A percentile compares a stretch with the other conserved stretches of the same genome.
Evolutionary conservation across 2,888 invertebrate genomes (phyloP).

Genomic region (Tetramorium bicarinatum): DNA sequence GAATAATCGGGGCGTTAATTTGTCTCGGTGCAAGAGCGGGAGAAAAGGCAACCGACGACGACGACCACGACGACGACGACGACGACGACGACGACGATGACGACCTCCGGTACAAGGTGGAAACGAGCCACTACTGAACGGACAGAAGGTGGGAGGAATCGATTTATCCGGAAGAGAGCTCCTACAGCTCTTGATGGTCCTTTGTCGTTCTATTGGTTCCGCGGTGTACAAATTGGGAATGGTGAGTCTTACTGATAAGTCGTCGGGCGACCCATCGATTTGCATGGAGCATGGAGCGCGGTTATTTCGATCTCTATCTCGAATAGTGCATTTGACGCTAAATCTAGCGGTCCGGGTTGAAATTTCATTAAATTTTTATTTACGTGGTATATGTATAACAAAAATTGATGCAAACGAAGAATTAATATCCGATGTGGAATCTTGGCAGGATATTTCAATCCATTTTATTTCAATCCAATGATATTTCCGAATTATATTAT

Average conservation of each 20-base stretch:
- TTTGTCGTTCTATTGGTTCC: constrained; percentile 55
- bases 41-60: constrained; percentile 38
- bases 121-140: constrained; percentile 20
- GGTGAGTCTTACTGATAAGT: constrained; percentile 49
- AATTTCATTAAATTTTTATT: constrained; percentile 10
- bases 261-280: constrained; percentile 46
- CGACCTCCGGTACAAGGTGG: constrained; percentile 28
- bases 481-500: background rate
- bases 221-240: constrained; percentile 25
- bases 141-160: constrained; percentile 66
- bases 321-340: background rate
- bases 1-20: constrained; percentile 48
- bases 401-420: background rate
- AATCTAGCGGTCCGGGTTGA: background rate
- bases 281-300: constrained; percentile 24
- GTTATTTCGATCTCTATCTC: constrained; percentile 23
- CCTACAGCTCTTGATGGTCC: constrained; percentile 57
- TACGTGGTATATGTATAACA: background rate
- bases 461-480: background rate
- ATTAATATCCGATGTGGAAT: background rate
- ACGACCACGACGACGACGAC: no score
- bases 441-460: background rate
- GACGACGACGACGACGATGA: constrained; percentile 7
- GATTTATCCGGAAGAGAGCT: constrained; percentile 69
- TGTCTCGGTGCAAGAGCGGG: constrained; percentile 24